Percentiles rank a stretch among this genome's conserved stretches.
phyloP scores from a whole-genome alignment of 64 coral and sea anemone species.

The Montipora sp. region DNA sequence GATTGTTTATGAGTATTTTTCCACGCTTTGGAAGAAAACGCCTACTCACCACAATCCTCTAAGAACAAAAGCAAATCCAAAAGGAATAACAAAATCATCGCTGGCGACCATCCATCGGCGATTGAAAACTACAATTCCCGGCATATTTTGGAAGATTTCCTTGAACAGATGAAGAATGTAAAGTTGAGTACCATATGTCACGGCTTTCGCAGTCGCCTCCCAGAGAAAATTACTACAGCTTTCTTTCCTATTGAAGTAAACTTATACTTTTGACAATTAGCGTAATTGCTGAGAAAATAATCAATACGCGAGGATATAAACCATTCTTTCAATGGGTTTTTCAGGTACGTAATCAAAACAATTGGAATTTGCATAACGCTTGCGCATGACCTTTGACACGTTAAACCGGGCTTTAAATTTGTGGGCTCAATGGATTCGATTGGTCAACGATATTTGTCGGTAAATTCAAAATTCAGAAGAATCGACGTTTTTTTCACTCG shows the following conservation, averaged over 20 bases:
- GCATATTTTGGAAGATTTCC: slow-evolving; percentile 67
- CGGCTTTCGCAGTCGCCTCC: not conserved
- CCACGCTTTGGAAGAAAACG: not conserved
- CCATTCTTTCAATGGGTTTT: slow-evolving; percentile 11
- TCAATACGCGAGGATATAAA: slow-evolving; percentile 2
- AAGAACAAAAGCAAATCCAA: slow-evolving; percentile 91
- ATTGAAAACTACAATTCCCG: slow-evolving; percentile 98
- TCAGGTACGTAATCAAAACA: not conserved
- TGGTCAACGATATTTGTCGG: slow-evolving; percentile 37
- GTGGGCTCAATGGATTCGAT: slow-evolving; percentile 48
- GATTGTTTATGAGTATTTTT: not conserved
- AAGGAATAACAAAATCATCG: slow-evolving; percentile 99
- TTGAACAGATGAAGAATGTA: not conserved
- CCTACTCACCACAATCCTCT: slow-evolving; percentile 93
- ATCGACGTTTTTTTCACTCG: not conserved
- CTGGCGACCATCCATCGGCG: slow-evolving; percentile 98
- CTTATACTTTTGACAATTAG: slow-evolving; percentile 9
- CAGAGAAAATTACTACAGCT: not conserved
- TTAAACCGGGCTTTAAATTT: not conserved
- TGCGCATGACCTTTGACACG: slow-evolving; percentile 26
- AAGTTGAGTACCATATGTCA: not conserved
- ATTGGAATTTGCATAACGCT: slow-evolving; percentile 21
- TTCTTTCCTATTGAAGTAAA: not conserved
- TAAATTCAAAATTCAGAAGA: slow-evolving; percentile 44
- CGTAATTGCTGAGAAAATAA: slow-evolving; percentile 23